phyloP scores from a whole-genome alignment of 2,113 vertebrate genomes.

The Channa maculata region DNA sequence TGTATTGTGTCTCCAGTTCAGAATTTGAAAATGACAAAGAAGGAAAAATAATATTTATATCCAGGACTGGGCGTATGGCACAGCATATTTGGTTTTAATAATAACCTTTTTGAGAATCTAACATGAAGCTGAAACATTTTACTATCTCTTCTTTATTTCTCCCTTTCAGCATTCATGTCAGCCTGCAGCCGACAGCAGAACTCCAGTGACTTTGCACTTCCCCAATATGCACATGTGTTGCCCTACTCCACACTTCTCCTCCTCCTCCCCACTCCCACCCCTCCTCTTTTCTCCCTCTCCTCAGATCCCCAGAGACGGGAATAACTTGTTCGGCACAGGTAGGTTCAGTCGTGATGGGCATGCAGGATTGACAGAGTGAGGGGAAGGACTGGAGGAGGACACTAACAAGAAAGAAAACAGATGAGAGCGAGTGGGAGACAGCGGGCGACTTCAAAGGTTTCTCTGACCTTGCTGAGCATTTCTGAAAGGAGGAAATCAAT shows the following conservation, averaged over 20 bases:
- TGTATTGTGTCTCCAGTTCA: too few relatives aligned
- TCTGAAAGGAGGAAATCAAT: constrained; percentile 78
- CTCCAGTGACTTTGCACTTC: constrained; percentile 38
- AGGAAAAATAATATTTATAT: too few relatives aligned
- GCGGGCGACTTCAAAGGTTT: constrained; percentile 69
- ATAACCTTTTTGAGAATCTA: constrained; percentile 6
- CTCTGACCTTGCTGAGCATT: constrained; percentile 73
- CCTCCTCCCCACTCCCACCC: background rate
- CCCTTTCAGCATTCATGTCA: constrained; percentile 23
- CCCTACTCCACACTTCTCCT: constrained; percentile 29
- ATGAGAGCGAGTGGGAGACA: constrained; percentile 29
- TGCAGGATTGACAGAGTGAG: constrained; percentile 60
- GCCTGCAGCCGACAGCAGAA: constrained; percentile 13
- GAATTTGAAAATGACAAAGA: too few relatives aligned
- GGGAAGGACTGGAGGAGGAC: constrained; percentile 33
- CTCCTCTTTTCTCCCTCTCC: constrained; percentile 23
- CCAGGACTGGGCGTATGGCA: too few relatives aligned
- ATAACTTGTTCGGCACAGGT: constrained; percentile 58
- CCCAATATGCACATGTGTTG: constrained; percentile 14
- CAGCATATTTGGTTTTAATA: background rate
- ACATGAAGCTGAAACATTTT: constrained; percentile 23
- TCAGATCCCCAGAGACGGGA: constrained; percentile 48
- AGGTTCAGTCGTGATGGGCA: constrained; percentile 48
- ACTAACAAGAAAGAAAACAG: constrained; percentile 51
- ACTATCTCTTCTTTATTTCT: background rate